Conservation (phyloP, 2,797 vertebrate genomes). For the Pseudochirops corinnae region DNA sequence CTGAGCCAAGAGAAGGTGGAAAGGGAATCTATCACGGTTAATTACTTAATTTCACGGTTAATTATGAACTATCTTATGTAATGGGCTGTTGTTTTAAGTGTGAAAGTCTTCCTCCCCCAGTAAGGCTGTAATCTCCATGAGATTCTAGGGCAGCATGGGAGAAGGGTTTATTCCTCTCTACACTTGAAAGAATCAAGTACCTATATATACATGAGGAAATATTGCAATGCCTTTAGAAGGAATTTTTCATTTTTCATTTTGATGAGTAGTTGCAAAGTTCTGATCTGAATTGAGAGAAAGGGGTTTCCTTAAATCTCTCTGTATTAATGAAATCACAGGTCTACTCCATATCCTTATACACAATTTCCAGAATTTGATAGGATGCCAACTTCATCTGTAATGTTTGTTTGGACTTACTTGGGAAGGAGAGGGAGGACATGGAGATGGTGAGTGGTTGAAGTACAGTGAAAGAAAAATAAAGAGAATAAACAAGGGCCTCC, state of each 20-base stretch:
- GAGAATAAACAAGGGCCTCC: constrained; percentile 22
- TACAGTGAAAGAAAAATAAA: neutral
- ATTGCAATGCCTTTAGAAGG: neutral
- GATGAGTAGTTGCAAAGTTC: neutral
- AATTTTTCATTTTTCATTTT: neutral
- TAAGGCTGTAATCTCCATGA: neutral
- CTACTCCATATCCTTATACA: neutral
- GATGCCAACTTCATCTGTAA: neutral
- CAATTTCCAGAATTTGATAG: neutral
- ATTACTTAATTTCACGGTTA: neutral
- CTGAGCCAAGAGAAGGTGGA: neutral
- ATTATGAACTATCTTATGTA: neutral
- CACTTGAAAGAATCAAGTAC: neutral
- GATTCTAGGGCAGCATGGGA: neutral
- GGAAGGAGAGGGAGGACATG: neutral
- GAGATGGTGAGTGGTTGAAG: neutral
- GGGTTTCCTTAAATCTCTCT: neutral
- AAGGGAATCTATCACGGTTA: neutral
- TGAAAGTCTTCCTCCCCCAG: neutral
- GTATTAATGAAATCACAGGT: neutral
- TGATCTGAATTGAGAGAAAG: neutral
- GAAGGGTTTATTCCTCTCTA: neutral
- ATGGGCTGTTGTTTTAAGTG: neutral
- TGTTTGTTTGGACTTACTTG: neutral
- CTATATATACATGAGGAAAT: neutral